Base-by-base conservation (phyloP, 2,113 vertebrate species). In the Ceyx melanurus region DNA sequence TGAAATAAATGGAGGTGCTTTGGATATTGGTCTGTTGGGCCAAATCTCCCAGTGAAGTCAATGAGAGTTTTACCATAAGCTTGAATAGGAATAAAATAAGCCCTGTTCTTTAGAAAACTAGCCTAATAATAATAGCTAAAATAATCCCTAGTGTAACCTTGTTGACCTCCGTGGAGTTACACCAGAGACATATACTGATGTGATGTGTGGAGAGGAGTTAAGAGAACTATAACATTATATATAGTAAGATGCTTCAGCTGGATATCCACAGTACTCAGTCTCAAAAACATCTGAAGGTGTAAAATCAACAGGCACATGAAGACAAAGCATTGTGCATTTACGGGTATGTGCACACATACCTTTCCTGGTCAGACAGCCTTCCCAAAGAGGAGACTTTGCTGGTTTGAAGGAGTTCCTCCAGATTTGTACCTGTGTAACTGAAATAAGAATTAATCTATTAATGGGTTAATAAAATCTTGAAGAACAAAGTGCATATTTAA, bases 401-500 rank as follows among this genome's bases (percentile, higher is more conserved):
- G 64, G 4, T 62, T 80, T 56, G 29, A 70, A 64, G 67, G 67
- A 82, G 13, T 45, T 67, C 43, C 48, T 77, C 90, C 21, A 37
- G 10, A 50, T 83, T 68, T 53, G 19, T 87, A 14, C 70, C 66
- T 23, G 8, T 72, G 1, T 58, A 77, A 89, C 33, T 67, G 75
- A 93, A 85, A 72, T 74, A 51, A 26, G 46, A 91, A 86, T 80
- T 42, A 70, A 76, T 93, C 56, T 77, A 19, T 87, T 80, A 5
- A 73, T 51, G 54, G 46, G 51, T 93, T 96, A 93, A 94, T 83
- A 60, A 57, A 94, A 70, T 91, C 67, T 84, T 91, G 46, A 77
- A 91, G 87, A 96, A 89, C 78, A 95, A 95, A 91, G 84, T 83
- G 92, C 74, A 60, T 95, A 88, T 96, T 95, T 95, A 96, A 95